Evolutionary conservation across 2,888 invertebrate genomes (phyloP).

Genomic region (Biston betularia): DNA sequence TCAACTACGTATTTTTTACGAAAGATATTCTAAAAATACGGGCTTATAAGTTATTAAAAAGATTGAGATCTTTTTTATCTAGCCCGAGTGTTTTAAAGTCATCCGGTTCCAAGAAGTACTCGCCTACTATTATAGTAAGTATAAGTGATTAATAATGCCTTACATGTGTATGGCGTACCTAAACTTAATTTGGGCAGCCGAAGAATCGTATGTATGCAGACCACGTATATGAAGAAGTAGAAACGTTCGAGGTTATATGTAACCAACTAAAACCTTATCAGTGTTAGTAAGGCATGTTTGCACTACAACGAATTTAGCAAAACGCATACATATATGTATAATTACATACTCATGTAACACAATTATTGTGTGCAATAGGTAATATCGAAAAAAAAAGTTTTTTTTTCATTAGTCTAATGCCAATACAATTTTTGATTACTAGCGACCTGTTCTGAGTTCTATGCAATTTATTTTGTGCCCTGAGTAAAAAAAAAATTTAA

Average conservation of each 20-base stretch:
- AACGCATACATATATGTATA: neutral
- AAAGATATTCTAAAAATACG: neutral
- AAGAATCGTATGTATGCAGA: slow-evolving; percentile 1
- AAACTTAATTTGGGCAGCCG: neutral
- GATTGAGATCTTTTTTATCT: neutral
- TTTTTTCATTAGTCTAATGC: too few relatives aligned
- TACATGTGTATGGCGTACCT: neutral
- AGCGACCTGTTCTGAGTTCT: too few relatives aligned
- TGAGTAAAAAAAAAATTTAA: too few relatives aligned
- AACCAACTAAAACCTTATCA: slow-evolving; percentile 17
- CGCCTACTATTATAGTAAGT: neutral
- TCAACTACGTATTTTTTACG: too few relatives aligned
- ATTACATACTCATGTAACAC: neutral
- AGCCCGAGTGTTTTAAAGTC: neutral
- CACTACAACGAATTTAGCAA: slow-evolving; percentile 4
- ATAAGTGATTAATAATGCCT: neutral
- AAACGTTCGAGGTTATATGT: slow-evolving; percentile 9
- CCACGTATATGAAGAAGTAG: slow-evolving; percentile 4
- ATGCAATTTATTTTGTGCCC: too few relatives aligned
- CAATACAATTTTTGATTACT: too few relatives aligned
- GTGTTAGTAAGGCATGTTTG: slow-evolving; percentile 14
- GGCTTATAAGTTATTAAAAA: too few relatives aligned
- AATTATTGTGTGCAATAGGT: neutral
- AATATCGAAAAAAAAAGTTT: too few relatives aligned
- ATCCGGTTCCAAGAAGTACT: neutral